These are phyloP conservation scores for Corynorhinus townsendii DNA, from an alignment of 2,113 vertebrate species.

Conservation along the genomic window DNA sequence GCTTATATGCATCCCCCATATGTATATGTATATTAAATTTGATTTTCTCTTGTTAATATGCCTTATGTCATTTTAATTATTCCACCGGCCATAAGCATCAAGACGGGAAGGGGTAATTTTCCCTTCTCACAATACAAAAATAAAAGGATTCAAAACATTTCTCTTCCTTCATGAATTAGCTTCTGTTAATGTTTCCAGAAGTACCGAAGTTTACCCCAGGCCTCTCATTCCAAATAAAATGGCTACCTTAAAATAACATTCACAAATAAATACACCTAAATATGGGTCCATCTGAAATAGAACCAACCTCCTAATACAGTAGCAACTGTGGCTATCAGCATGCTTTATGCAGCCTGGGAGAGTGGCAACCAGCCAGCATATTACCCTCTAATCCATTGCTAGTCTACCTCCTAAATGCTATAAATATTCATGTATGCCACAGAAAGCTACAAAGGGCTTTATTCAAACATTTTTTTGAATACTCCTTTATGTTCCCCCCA, in stretches of 20 bases:
- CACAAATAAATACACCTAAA: conserved; percentile 68
- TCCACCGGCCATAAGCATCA: background rate
- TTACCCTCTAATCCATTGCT: conserved; percentile 80
- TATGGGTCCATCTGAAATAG: conserved; percentile 69
- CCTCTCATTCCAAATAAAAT: conserved; percentile 55
- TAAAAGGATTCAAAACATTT: conserved; percentile 28
- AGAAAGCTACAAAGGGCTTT: conserved; percentile 79
- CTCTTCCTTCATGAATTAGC: conserved; percentile 33
- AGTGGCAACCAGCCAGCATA: conserved; percentile 78
- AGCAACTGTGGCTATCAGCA: conserved; percentile 64
- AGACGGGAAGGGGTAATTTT: background rate
- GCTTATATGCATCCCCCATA: background rate
- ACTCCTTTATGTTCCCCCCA: conserved; percentile 79
- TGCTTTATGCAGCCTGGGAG: conserved; percentile 59
- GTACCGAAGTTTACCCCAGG: conserved; percentile 12
- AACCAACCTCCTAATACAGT: conserved; percentile 64
- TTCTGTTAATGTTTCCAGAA: conserved; percentile 40
- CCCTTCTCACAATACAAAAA: background rate
- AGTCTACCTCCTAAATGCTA: conserved; percentile 77
- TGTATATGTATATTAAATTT: background rate
- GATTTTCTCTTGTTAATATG: background rate
- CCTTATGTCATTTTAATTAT: background rate
- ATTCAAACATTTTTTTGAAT: conserved; percentile 82
- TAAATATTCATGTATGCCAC: conserved; percentile 84
- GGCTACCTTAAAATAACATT: conserved; percentile 49